Evolutionary conservation across 2,797 vertebrate species (phyloP), one percentile per base, ranked within the genome.

Genomic region (Varecia variegata): DNA sequence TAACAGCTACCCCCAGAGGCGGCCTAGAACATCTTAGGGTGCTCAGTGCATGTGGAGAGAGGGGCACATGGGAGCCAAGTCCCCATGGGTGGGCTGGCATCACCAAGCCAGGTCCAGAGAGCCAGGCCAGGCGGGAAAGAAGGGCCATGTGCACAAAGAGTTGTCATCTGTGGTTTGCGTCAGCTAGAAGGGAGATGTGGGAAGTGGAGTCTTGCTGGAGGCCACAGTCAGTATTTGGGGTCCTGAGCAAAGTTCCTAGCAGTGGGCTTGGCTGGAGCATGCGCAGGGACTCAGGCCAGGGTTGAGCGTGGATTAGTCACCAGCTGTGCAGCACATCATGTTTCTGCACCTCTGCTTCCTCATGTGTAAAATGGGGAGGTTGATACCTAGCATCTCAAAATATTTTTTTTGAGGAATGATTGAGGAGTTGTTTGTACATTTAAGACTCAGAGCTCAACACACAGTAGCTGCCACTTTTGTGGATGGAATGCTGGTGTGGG

Each of bases 281-380:
- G 0, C 11, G n/a, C 71, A 52, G 47, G 65, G 23, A 40, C n/a
- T 74, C 20, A 0, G 35, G 14, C 52, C 13, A 0, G 7, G 20
- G 43, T 6, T 4, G 43, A 32, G 52, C 17, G 13, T 47, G 27
- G 47, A 17, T 3, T 21, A 27, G 56, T 58, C 32, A 27, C 67
- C 38, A 15, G 13, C 23, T 52, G 17, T 81, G 30, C 47, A 1
- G 6, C 8, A 1, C n/a, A 5, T 47, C 30, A 0, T 45, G 1
- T 35, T 73, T 79, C 84, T 47, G 8, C 60, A 1, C 38, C 68
- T 38, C 52, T 60, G 38, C 70, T 74, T 76, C 62, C n/a, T 52
- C 45, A 1, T 45, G 7, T 47, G n/a, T 38, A 27, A 86, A 73
- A 45, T 50, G 40, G 47, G 38, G 27, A 38, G 45, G 54, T 30